phyloP scores from a whole-genome alignment of 2,888 invertebrate species.

The Allolobophora icterica region DNA sequence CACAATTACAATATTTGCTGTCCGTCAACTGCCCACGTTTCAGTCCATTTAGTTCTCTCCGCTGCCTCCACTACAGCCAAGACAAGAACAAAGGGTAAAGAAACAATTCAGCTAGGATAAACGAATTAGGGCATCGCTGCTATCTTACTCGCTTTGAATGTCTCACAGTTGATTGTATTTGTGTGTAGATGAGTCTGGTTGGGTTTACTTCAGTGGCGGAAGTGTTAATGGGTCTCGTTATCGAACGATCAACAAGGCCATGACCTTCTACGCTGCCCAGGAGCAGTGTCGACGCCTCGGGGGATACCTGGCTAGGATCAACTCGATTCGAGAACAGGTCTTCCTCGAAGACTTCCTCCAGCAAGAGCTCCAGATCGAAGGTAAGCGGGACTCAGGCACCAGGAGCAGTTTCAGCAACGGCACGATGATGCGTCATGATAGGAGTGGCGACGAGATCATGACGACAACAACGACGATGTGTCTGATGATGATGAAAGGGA shows the following conservation, averaged over 20 bases:
- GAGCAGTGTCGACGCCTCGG: slow-evolving; percentile 46
- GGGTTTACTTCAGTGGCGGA: slow-evolving; percentile 43
- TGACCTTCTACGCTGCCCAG: slow-evolving; percentile 47
- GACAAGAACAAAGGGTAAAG: too few relatives aligned
- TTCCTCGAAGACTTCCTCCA: slow-evolving; percentile 48
- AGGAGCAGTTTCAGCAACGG: neutral
- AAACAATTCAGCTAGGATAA: too few relatives aligned
- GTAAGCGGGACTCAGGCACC: neutral
- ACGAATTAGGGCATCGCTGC: too few relatives aligned
- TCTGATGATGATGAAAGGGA: too few relatives aligned
- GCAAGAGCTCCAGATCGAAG: slow-evolving; percentile 38
- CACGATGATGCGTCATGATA: slow-evolving; percentile 19
- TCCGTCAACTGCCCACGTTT: too few relatives aligned
- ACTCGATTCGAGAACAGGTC: slow-evolving; percentile 47
- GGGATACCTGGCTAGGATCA: slow-evolving; percentile 47
- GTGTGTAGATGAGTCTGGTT: slow-evolving; percentile 42
- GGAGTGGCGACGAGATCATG: slow-evolving; percentile 29
- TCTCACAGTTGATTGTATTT: neutral
- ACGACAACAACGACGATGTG: neutral
- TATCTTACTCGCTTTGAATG: too few relatives aligned
- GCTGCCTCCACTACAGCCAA: too few relatives aligned
- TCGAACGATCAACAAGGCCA: slow-evolving; percentile 40
- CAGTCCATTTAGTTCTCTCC: too few relatives aligned
- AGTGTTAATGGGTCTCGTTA: slow-evolving; percentile 44
- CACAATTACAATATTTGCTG: too few relatives aligned